Evolutionary conservation across 2,113 vertebrate genomes (phyloP).

Genomic region (Rhipidura dahli): DNA sequence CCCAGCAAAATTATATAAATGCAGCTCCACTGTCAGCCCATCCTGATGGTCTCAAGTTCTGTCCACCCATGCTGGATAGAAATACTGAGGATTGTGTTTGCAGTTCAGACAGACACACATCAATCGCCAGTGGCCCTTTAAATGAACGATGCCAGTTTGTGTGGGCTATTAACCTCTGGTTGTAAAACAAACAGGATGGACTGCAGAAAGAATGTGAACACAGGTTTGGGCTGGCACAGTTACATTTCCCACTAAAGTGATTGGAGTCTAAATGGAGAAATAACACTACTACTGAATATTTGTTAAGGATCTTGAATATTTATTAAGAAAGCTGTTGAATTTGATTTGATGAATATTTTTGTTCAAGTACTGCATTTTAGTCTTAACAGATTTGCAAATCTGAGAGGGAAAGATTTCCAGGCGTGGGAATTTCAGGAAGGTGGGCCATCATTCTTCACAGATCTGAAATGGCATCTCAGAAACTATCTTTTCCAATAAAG

Average conservation of each 20-base stretch:
- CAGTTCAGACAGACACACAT: rapidly evolving
- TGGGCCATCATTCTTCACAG: background rate
- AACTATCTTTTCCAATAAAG: background rate
- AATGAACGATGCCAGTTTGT: background rate
- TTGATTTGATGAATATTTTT: background rate
- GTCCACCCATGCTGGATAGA: background rate
- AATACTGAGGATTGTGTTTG: background rate
- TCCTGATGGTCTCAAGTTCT: background rate
- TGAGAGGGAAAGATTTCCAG: background rate
- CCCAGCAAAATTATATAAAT: background rate
- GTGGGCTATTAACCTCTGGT: background rate
- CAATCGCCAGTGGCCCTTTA: background rate
- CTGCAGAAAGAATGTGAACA: background rate
- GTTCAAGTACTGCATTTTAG: background rate
- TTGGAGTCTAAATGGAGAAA: background rate
- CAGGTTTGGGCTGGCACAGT: background rate
- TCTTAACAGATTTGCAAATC: background rate
- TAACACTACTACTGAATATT: background rate
- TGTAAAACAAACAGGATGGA: background rate
- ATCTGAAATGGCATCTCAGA: background rate
- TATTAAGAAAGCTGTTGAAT: background rate
- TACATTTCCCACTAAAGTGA: background rate
- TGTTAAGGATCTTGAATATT: background rate
- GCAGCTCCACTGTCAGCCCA: background rate
- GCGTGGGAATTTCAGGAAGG: background rate